Conservation (phyloP, 2,113 vertebrate genomes). For the Hemiscyllium ocellatum region DNA sequence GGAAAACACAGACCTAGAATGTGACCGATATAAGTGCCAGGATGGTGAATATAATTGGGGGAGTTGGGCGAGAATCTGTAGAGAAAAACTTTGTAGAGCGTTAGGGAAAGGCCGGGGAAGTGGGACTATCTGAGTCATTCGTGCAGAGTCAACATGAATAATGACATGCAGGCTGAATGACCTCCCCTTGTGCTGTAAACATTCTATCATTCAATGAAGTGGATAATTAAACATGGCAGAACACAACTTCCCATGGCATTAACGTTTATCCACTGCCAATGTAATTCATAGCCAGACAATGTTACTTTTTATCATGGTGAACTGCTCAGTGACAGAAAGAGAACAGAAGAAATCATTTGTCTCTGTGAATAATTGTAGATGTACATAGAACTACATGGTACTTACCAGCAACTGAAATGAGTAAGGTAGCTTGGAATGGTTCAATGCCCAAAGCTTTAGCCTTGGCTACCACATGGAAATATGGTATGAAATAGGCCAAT, state of each 20-base stretch:
- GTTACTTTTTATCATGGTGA: background rate
- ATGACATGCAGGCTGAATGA: too few relatives aligned
- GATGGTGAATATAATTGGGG: too few relatives aligned
- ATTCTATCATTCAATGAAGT: background rate
- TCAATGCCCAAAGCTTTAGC: constrained; percentile 38
- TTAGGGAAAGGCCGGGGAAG: too few relatives aligned
- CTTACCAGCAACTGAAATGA: constrained; percentile 36
- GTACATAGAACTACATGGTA: background rate
- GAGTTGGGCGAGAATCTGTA: too few relatives aligned
- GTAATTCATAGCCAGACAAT: background rate
- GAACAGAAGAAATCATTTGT: background rate
- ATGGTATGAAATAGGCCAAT: constrained; percentile 39
- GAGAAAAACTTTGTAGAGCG: too few relatives aligned
- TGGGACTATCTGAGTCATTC: too few relatives aligned
- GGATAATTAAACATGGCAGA: background rate
- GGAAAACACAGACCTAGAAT: too few relatives aligned
- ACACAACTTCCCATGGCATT: background rate
- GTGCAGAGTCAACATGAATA: too few relatives aligned
- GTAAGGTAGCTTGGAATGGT: constrained; percentile 13
- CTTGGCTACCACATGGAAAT: constrained; percentile 33
- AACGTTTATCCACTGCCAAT: background rate
- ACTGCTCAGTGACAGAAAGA: background rate
- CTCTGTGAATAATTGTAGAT: background rate
- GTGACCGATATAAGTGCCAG: too few relatives aligned
- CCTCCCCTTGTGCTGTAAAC: background rate